phyloP scores from a whole-genome alignment of 1,140 invertebrate genomes.

The Pseudachorutes palmiensis region DNA sequence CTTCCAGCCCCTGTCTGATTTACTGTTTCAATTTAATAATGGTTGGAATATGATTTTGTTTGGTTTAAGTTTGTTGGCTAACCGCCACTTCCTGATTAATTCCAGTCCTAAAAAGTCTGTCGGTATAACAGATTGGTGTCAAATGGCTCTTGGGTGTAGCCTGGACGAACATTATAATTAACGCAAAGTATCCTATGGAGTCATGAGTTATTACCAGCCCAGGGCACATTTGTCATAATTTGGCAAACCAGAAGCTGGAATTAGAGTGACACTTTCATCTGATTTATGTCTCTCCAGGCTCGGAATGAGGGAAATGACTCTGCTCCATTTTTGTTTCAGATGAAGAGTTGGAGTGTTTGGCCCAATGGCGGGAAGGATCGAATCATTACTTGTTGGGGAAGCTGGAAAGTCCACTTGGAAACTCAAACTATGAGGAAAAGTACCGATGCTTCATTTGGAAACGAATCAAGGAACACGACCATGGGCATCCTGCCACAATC shows the following conservation, averaged over 20 bases:
- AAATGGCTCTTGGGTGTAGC: not conserved
- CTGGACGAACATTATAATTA: not conserved
- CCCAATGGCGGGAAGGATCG: conserved; percentile 76
- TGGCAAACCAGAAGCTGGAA: not conserved
- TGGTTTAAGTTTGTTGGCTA: no score
- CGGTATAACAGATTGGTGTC: not conserved
- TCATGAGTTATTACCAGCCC: not conserved
- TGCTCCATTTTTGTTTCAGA: conserved; percentile 46
- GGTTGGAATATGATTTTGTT: no score
- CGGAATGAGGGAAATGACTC: no score
- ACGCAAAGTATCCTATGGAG: not conserved
- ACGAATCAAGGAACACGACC: not conserved
- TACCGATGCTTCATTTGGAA: conserved; percentile 19
- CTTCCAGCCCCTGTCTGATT: no score
- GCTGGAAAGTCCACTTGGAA: conserved; percentile 47
- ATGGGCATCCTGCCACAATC: conserved; percentile 33
- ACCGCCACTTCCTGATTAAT: not conserved
- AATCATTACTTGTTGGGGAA: conserved; percentile 68
- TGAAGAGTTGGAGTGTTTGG: conserved; percentile 71
- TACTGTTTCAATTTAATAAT: no score
- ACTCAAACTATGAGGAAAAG: conserved; percentile 8
- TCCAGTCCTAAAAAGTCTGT: not conserved
- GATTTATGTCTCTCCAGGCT: conserved; percentile 2
- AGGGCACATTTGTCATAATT: conserved; percentile 5
- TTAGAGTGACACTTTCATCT: not conserved